Conservation (phyloP, 2,113 vertebrate species). For the Phasianus colchicus region DNA sequence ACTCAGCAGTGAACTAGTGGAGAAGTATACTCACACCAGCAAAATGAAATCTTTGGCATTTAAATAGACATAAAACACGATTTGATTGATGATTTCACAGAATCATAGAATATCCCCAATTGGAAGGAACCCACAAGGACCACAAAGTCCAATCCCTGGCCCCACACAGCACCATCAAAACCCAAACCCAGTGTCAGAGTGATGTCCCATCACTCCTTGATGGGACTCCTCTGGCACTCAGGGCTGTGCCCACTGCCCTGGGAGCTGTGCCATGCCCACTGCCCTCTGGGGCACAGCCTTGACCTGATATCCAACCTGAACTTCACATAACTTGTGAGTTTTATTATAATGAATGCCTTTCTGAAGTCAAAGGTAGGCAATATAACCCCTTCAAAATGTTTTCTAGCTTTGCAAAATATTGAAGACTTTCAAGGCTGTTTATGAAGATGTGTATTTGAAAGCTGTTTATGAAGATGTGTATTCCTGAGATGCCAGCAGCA, state of each 20-base stretch:
- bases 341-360: not conserved
- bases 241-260: no score
- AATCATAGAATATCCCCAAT: no score
- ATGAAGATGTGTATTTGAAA: not conserved
- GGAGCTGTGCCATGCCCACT: no score
- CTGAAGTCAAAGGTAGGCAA: not conserved
- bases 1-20: not conserved
- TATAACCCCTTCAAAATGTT: not conserved
- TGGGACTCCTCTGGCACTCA: not conserved
- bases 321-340: not conserved
- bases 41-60: not conserved
- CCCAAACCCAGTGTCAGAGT: no score
- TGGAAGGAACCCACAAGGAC: no score
- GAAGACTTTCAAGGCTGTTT: not conserved
- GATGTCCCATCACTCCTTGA: no score
- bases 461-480: not conserved
- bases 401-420: not conserved
- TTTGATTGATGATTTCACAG: not conserved
- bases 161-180: no score
- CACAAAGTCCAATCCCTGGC: no score
- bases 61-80: not conserved
- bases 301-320: not conserved
- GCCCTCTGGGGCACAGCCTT: not conserved
- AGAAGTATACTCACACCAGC: not conserved
- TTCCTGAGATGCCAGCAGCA: not conserved